Base-by-base conservation (phyloP, 2,113 vertebrate species). In the Dasyornis broadbenti region DNA sequence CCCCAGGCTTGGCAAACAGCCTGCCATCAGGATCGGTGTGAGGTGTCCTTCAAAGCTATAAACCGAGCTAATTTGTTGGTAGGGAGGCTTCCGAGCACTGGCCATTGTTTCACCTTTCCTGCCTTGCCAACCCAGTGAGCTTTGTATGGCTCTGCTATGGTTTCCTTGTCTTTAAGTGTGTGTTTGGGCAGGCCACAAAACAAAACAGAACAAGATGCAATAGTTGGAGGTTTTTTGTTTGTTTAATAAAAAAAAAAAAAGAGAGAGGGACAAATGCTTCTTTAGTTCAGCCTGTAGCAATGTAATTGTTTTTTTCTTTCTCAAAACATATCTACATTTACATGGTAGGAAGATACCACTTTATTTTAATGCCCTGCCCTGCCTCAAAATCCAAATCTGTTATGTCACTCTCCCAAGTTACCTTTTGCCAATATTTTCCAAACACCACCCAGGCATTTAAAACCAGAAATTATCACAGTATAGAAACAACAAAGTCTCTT, bases 361-460 rank as follows among this genome's bases (percentile, higher is more conserved):
- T 92, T 78, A 86, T 81, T 92, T 97, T 66, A 84, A 78, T 75
- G 60, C 80, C 72, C 59, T 77, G 16, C 95, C 90, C 93, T 91
- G 53, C 92, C 68, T 93, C 82, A 89, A 81, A 92, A 85, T 95
- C 76, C 60, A 92, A 77, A 90, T 90, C 76, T 78, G 3, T 93
- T 93, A 18, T 89, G 94, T 92, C 86, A 47, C 49, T 81, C 56
- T 59, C 72, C 63, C 63, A 56, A 65, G 68, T 73, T 73, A 83
- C 91, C 72, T 92, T 96, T 96, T 28, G 2, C 76, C 76, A 42
- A 52, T 50, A 73, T 79, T 90, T 96, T 95, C 82, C 64, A 40
- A 89, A 68, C 86, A 90, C 86, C 72, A 2, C 92, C 89, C 72
- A 90, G 59, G 54, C 68, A 86, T 89, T 92, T 95, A 75, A 93